These are phyloP conservation scores for Chymomyza costata DNA, from an alignment of 1,140 invertebrate species.

Conservation along the genomic window DNA sequence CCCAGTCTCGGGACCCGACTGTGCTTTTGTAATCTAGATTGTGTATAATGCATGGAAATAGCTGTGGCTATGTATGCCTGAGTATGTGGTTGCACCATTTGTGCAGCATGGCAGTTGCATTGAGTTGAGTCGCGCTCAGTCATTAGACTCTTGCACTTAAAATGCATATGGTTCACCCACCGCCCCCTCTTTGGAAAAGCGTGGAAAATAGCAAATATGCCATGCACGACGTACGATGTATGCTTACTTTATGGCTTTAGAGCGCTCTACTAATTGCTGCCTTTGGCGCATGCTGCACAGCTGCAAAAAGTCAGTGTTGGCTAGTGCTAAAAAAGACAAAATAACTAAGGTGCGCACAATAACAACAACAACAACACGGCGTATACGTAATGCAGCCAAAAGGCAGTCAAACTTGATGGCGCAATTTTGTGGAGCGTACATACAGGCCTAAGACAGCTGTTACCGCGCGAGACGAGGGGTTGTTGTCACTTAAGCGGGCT, in stretches of 20 bases:
- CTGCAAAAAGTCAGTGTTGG: no score
- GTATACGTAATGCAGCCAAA: slow-evolving; percentile 7
- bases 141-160: no score
- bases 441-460: slow-evolving; percentile 64
- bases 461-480: not conserved
- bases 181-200: no score
- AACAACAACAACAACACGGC: slow-evolving; percentile 1
- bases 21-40: slow-evolving; percentile 36
- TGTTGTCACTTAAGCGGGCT: no score
- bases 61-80: no score
- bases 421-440: slow-evolving; percentile 49
- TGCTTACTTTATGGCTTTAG: slow-evolving; percentile 47
- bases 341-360: slow-evolving; percentile 13
- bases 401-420: no score
- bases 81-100: slow-evolving; percentile 19
- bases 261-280: slow-evolving; percentile 63
- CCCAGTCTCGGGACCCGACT: slow-evolving; percentile 13
- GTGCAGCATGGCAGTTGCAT: slow-evolving; percentile 3
- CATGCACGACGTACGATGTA: no score
- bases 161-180: no score
- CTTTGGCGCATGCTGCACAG: no score
- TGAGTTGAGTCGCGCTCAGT: no score
- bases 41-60: no score
- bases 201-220: no score
- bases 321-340: slow-evolving; percentile 10